These are phyloP conservation scores for Bedellia somnulentella DNA, from an alignment of 2,888 invertebrate species.

Conservation along the genomic window DNA sequence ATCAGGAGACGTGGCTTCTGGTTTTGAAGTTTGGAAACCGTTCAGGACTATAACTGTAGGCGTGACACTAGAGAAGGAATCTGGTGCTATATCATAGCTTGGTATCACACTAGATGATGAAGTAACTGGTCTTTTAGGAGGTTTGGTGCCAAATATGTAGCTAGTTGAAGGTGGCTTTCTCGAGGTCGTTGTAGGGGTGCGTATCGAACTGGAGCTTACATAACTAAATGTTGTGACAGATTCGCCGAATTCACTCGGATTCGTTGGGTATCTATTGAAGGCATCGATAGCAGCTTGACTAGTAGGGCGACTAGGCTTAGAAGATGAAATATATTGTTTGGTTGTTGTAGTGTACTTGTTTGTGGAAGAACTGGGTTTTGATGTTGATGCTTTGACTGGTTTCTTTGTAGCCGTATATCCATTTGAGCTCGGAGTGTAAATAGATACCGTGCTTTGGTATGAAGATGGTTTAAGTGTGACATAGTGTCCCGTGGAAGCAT, in stretches of 20 bases:
- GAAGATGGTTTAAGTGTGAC: constrained; percentile 42
- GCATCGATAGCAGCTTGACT: constrained; percentile 48
- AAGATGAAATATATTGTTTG: constrained; percentile 29
- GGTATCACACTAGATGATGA: constrained; percentile 20
- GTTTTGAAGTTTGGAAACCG: constrained; percentile 27
- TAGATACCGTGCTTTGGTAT: constrained; percentile 11
- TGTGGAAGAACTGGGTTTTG: constrained; percentile 27
- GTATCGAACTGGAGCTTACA: constrained; percentile 33
- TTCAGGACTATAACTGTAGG: constrained; percentile 48
- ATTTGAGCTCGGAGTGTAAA: constrained; percentile 7
- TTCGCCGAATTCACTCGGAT: constrained; percentile 38
- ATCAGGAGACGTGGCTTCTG: constrained; percentile 18
- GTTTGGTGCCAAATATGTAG: constrained; percentile 45
- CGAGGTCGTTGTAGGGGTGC: constrained; percentile 27
- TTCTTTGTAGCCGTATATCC: constrained; percentile 19
- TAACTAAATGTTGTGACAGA: constrained; percentile 39
- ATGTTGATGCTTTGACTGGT: constrained; percentile 27
- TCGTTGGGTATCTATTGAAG: constrained; percentile 44
- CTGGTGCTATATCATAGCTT: constrained; percentile 32
- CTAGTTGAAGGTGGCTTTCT: constrained; percentile 45
- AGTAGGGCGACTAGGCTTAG: constrained; percentile 40
- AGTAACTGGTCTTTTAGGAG: constrained; percentile 48
- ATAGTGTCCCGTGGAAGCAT: constrained; percentile 38
- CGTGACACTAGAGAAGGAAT: constrained; percentile 47
- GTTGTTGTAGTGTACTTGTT: constrained; percentile 19